Evolutionary conservation across 2,113 vertebrate genomes (phyloP).

Genomic region (Microtus richardsoni): DNA sequence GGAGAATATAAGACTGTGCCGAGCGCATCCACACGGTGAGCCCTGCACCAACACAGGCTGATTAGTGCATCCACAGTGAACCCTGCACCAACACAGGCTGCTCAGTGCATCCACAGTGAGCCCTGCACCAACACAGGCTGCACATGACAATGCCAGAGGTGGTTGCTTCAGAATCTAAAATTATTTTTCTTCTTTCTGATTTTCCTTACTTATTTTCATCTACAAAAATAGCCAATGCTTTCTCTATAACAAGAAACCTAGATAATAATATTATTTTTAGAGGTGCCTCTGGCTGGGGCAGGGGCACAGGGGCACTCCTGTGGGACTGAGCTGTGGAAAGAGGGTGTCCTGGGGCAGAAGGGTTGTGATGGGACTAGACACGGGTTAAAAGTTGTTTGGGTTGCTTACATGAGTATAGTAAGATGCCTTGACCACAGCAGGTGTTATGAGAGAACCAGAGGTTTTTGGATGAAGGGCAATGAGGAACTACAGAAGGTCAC

Average conservation of each 20-base stretch:
- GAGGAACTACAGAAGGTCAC: neutral
- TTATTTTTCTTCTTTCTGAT: neutral
- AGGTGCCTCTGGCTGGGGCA: accelerated
- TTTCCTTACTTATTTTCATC: neutral
- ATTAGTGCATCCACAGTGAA: no score
- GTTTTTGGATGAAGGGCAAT: accelerated
- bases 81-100: neutral
- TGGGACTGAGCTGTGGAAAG: no score
- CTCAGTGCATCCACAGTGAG: accelerated
- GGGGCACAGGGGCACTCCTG: accelerated
- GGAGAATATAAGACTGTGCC: accelerated
- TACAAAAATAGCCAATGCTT: neutral
- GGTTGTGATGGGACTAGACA: neutral
- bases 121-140: neutral
- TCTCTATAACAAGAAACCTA: neutral
- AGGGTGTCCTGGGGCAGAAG: neutral
- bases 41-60: neutral
- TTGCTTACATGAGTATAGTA: accelerated
- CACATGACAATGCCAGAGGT: accelerated
- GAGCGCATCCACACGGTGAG: accelerated
- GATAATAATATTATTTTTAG: accelerated
- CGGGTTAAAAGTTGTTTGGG: accelerated
- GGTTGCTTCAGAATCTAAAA: neutral
- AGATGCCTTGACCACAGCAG: accelerated
- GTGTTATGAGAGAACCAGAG: accelerated